Conservation (phyloP, 1,140 invertebrate genomes). For the Myzus persicae region DNA sequence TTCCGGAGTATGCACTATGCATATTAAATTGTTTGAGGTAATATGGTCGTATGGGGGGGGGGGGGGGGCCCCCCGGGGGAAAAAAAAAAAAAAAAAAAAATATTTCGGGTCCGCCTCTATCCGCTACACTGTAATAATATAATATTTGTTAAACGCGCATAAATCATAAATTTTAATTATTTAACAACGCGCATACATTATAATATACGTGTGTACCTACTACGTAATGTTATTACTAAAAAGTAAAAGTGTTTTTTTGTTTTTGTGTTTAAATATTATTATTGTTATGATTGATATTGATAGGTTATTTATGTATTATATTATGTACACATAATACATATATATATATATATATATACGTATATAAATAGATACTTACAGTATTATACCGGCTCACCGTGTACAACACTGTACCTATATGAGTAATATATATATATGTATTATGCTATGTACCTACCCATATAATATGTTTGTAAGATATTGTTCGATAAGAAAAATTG, state of each 20-base stretch:
- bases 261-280: not conserved
- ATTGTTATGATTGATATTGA: slow-evolving; percentile 18
- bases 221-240: not conserved
- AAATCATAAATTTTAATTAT: slow-evolving; percentile 1
- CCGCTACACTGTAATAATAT: not conserved
- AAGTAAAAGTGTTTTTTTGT: not conserved
- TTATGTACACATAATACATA: too few species aligned
- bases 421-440: not conserved
- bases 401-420: not conserved
- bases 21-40: too few species aligned
- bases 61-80: too few species aligned
- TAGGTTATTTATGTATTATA: not conserved
- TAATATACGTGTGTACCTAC: not conserved
- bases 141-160: not conserved
- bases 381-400: not conserved
- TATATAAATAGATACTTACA: not conserved
- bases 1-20: too few species aligned
- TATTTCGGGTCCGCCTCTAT: too few species aligned
- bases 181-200: not conserved
- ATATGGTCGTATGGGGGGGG: too few species aligned
- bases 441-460: not conserved
- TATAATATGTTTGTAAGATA: not conserved
- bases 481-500: slow-evolving; percentile 8
- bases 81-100: too few species aligned
- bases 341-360: too few species aligned